Base-by-base conservation (phyloP, 2,113 vertebrate species). In the Prolemur simus region DNA sequence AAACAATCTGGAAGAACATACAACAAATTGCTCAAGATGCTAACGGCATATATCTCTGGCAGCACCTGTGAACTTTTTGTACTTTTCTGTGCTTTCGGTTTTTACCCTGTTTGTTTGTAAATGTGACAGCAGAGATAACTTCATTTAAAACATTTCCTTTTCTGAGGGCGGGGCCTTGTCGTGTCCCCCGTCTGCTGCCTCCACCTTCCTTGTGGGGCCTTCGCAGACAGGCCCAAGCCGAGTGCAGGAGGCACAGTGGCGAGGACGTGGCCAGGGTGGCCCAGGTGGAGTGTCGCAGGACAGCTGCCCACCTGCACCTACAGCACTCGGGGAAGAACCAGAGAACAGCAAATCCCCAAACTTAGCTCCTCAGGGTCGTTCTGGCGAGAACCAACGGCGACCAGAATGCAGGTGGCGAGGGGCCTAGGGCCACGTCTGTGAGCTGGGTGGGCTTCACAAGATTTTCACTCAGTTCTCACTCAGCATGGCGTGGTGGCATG, bases 151-250 rank as follows among this genome's bases (percentile, higher is more conserved):
- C 25, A 1, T 20, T 64, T 37, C 32, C 6, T 49, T 32, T 37
- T 12, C 2, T 2, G 6, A 60, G 3, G 4, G 47, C 2, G 54
- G 20, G 11, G 8, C 14, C 21, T 27, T 37, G 0, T 21, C 37
- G 0, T 1, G 10, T 0, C n/a, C 5, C 4, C 3, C 0, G 0
- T 4, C 37, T 64, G 39, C 37, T 42, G 34, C 47, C 6, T 42
- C 82, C 37, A 1, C 3, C 8, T n/a, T 64, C 56, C 12, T 8
- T 13, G 8, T 0, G 7, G 29, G 0, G 15, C 54, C 15, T n/a
- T 64, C 45, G 7, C n/a, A 29, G 37, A 15, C 8, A 20, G 20
- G 20, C 52, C 45, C 60, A 10, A 58, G 56, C 56, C 8, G 21
- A 58, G 21, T 8, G 25, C 58, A 3, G 58, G 58, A 23, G 58